A percentile compares a stretch with the other conserved stretches of the same genome.
These are phyloP conservation scores for Diglossa cyanea DNA, from an alignment of 2,797 vertebrate species.

Conservation along the genomic window DNA sequence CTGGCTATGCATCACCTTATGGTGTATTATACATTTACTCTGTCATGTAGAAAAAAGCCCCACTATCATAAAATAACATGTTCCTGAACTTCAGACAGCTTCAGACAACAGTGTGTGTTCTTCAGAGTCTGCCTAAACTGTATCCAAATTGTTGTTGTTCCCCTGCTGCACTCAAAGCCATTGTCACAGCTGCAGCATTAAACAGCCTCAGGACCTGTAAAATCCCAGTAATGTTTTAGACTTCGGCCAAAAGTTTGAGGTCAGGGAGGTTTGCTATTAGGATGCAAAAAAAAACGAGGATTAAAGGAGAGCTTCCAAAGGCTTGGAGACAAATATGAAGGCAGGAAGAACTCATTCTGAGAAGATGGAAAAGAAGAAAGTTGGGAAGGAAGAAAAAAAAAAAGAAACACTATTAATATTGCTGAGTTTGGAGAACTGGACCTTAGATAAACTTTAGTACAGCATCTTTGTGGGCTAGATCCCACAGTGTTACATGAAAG, in stretches of 20 bases:
- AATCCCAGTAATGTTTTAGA: not conserved
- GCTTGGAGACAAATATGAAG: not conserved
- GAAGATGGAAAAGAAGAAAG: not conserved
- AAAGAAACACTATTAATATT: not conserved
- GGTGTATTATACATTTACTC: not conserved
- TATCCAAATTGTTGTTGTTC: not conserved
- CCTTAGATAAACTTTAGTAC: not conserved
- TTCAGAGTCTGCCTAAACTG: not conserved
- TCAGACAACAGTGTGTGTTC: not conserved
- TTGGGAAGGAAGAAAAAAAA: not conserved
- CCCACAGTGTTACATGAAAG: not conserved
- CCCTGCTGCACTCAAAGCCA: not conserved
- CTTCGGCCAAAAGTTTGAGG: not conserved
- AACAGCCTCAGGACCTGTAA: not conserved
- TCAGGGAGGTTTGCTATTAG: not conserved
- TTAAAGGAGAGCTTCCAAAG: not conserved
- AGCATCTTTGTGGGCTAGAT: not conserved
- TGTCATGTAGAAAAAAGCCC: not conserved
- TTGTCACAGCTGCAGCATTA: slow-evolving; percentile 1
- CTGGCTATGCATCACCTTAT: not conserved
- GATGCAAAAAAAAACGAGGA: not conserved
- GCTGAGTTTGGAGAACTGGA: not conserved
- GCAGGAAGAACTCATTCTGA: not conserved
- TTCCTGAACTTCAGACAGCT: not conserved
- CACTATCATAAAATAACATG: not conserved